Evolutionary conservation across 1,140 invertebrate genomes (phyloP).

Genomic region (Pseudomyrmex cubaensis): DNA sequence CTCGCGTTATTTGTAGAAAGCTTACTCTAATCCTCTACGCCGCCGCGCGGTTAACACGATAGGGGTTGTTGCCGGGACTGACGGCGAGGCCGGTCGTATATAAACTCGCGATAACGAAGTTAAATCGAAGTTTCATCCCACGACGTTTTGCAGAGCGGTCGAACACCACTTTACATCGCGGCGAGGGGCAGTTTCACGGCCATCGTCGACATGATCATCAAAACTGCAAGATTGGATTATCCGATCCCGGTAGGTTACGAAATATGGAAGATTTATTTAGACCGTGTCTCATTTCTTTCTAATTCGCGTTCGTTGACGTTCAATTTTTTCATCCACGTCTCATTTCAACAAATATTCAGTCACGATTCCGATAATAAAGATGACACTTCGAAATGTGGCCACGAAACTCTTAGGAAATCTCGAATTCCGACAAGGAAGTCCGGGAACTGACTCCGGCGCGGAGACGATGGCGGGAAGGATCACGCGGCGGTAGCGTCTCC

Average conservation of each 20-base stretch:
- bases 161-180: constrained; percentile 90
- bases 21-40: constrained; percentile 37
- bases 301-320: not conserved
- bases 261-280: not conserved
- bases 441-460: constrained; percentile 75
- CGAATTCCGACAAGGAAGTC: constrained; percentile 77
- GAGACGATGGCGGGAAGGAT: constrained; percentile 77
- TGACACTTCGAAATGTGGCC: not conserved
- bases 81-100: not conserved
- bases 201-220: constrained; percentile 94
- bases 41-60: constrained; percentile 4
- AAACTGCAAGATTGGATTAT: constrained; percentile 88
- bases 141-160: constrained; percentile 85
- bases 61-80: not conserved
- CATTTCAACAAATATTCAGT: not conserved
- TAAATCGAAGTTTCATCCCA: constrained; percentile 62
- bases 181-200: constrained; percentile 93
- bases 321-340: not conserved
- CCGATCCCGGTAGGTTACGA: constrained; percentile 70
- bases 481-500: constrained; percentile 73
- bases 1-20: constrained; percentile 30
- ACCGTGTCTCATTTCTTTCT: not conserved
- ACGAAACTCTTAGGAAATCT: constrained; percentile 78
- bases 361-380: not conserved
- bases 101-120: constrained; percentile 53